Base-by-base conservation (phyloP, 2,888 invertebrate genomes). In the Dusona sp. region DNA sequence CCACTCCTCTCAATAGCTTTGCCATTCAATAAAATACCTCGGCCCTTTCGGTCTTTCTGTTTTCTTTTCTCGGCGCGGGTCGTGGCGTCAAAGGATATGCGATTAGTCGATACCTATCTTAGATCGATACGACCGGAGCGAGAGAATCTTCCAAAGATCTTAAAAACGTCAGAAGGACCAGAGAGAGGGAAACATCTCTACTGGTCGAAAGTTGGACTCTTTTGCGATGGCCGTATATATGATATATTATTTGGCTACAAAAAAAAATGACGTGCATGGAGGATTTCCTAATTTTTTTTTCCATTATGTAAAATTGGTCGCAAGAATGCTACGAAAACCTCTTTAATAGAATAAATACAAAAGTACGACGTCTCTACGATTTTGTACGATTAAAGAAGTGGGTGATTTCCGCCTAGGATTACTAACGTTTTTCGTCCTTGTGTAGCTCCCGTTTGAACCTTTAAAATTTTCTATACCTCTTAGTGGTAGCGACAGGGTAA, bases 31-130 rank as follows among this genome's bases (percentile, higher is more conserved):
- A 51, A 51, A 79, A n/a, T 33, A 51, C 79, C 33, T 54, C 42
- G 68, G 57, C 19, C 29, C 19, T 25, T 33, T 74, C 70, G 80
- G 83, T 19, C 72, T 79, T 36, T 81, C 36, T 85, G 79, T 85
- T 82, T 79, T 38, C 61, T 61, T 51, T 65, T 33, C 25, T 51
- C 68, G 51, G 51, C 61, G 73, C 51, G 54, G 74, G 22, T 64
- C 33, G 48, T 86, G 25, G 72, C 81, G 75, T 70, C 75, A 68
- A 75, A 48, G 77, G 82, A 88, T 84, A 87, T 80, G 85, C 87
- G 88, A 89, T 89, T 89, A 89, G 87, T 83, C 86, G 88, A 89
- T 89, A 54, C 51, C 38, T 86, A 89, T 88, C 88, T 85, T 64
- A 81, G 70, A 77, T 57, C 78, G 78, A 82, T 68, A 86, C 79